These are phyloP conservation scores for Pelodytes ibericus DNA, from an alignment of 2,797 vertebrate species.

Conservation along the genomic window DNA sequence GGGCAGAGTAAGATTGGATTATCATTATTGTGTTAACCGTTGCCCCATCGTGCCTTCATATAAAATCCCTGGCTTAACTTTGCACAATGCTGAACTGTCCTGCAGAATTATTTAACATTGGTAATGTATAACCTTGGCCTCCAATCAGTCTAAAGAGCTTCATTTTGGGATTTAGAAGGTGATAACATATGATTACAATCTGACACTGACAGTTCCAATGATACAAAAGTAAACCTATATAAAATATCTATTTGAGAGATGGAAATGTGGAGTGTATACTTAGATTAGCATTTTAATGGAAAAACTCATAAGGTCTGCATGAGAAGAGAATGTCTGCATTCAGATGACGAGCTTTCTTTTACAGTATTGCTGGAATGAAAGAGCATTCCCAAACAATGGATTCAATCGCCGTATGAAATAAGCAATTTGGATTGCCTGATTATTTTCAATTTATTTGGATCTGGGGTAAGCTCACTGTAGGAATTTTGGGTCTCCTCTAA, in stretches of 20 bases:
- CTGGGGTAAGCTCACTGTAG: background rate
- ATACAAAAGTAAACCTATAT: conserved; percentile 54
- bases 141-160: conserved; percentile 16
- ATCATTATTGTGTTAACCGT: too few relatives aligned
- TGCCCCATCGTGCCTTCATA: too few relatives aligned
- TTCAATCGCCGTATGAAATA: conserved; percentile 21
- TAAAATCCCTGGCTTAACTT: too few relatives aligned
- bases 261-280: conserved; percentile 72
- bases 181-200: conserved; percentile 49
- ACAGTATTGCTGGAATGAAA: conserved; percentile 16
- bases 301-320: conserved; percentile 76
- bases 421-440: background rate
- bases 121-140: conserved; percentile 28
- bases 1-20: too few relatives aligned
- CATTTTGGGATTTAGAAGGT: conserved; percentile 35
- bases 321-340: conserved; percentile 78
- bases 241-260: conserved; percentile 59
- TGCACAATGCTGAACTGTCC: background rate
- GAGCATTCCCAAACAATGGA: conserved; percentile 26
- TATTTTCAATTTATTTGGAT: conserved; percentile 12
- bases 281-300: conserved; percentile 85
- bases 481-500: background rate
- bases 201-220: conserved; percentile 56
- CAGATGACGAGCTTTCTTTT: conserved; percentile 71
- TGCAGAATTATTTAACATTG: conserved; percentile 28